A percentile compares a stretch with the other conserved stretches of the same genome.
Evolutionary conservation across 2,888 invertebrate species (phyloP).

Genomic region (Cosmia pyralina): DNA sequence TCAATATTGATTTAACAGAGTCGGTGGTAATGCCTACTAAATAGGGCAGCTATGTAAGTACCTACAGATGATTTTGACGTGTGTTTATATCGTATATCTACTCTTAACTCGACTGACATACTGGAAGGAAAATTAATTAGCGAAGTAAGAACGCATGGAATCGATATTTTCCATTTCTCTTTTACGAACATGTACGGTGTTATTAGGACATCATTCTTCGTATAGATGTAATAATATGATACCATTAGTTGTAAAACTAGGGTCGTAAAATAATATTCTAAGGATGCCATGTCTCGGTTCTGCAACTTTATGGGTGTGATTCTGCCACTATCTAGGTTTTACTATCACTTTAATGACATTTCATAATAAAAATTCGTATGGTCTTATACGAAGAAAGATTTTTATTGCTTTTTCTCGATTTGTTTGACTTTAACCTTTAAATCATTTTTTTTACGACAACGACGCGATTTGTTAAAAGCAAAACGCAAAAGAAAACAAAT

Average conservation of each 20-base stretch:
- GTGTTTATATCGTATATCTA: constrained; percentile 2
- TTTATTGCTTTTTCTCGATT: neutral
- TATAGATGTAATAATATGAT: neutral
- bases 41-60: constrained; percentile 40
- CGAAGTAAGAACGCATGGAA: neutral
- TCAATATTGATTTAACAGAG: constrained; percentile 72
- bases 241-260: constrained; percentile 16
- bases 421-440: neutral
- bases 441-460: constrained; percentile 10
- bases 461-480: constrained; percentile 16
- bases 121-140: constrained; percentile 21
- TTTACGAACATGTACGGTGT: neutral
- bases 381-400: no score
- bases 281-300: neutral
- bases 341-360: constrained; percentile 15
- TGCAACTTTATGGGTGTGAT: constrained; percentile 33
- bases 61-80: constrained; percentile 40
- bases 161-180: neutral
- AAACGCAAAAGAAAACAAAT: constrained; percentile 20
- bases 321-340: constrained; percentile 36
- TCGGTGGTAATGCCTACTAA: constrained; percentile 32
- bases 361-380: constrained; percentile 5
- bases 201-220: neutral
- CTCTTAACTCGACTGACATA: constrained; percentile 9
- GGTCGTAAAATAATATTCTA: constrained; percentile 38